These are phyloP conservation scores for Hetaerina americana DNA, from an alignment of 1,140 invertebrate genomes.

Conservation along the genomic window DNA sequence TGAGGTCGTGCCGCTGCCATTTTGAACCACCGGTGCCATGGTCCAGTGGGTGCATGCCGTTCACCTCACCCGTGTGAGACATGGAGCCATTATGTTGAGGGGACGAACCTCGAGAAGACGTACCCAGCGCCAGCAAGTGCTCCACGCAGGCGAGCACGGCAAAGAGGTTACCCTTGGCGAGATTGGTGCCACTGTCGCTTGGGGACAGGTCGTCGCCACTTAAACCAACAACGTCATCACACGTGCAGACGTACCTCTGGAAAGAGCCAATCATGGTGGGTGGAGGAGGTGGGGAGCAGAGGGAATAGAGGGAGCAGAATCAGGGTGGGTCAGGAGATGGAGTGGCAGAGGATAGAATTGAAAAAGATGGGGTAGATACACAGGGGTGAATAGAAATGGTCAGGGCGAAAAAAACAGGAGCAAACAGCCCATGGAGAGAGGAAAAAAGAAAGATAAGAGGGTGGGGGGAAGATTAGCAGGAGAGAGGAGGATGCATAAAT, in stretches of 20 bases:
- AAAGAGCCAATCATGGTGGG: conserved; percentile 32
- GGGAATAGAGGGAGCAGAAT: not conserved
- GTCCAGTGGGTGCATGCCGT: not conserved
- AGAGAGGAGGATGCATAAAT: too few relatives aligned
- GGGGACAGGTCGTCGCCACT: conserved; percentile 20
- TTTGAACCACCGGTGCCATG: not conserved
- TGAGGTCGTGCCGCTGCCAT: too few relatives aligned
- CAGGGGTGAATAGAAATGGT: too few relatives aligned
- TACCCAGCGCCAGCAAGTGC: not conserved
- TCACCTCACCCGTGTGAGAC: not conserved
- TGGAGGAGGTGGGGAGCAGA: not conserved
- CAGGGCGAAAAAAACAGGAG: too few relatives aligned
- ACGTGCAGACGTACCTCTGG: conserved; percentile 61
- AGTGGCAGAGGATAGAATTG: too few relatives aligned
- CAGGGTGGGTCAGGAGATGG: too few relatives aligned
- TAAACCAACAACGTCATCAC: conserved; percentile 47
- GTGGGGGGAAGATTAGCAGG: too few relatives aligned
- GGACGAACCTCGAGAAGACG: not conserved
- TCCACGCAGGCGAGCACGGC: not conserved
- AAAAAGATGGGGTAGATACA: too few relatives aligned
- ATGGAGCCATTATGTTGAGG: not conserved
- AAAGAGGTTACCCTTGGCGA: conserved; percentile 13
- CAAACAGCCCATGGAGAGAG: too few relatives aligned
- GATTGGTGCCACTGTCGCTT: conserved; percentile 24
- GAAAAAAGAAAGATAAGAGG: too few relatives aligned